Conservation (phyloP, 2,797 vertebrate species). For the Myotis daubentonii region DNA sequence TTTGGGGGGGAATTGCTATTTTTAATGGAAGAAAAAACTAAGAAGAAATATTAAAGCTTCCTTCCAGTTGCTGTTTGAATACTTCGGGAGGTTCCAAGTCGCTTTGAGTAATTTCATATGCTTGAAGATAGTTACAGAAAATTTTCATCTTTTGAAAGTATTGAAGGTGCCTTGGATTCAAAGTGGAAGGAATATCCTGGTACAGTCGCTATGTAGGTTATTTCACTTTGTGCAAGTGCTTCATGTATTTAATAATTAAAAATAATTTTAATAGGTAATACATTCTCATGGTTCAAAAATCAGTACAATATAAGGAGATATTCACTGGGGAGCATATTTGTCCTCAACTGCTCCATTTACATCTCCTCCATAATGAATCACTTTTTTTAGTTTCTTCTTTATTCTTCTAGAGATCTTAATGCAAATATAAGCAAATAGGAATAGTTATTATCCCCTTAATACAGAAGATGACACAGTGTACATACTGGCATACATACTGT, state of each 20-base stretch:
- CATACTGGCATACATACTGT: background rate
- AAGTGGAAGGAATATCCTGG: background rate
- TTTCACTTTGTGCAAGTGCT: background rate
- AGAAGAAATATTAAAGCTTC: background rate
- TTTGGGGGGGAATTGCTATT: constrained; percentile 10
- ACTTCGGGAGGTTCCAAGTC: background rate
- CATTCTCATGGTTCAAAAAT: background rate
- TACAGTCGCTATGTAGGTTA: background rate
- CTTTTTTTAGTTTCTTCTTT: constrained; percentile 49
- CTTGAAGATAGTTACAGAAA: constrained; percentile 8
- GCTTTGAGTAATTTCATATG: constrained; percentile 27
- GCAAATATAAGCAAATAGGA: constrained; percentile 25
- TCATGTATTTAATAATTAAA: constrained; percentile 45
- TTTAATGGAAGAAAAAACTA: constrained; percentile 37
- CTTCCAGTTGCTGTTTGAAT: background rate
- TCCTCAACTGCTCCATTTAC: background rate
- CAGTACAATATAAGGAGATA: background rate
- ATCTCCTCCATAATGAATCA: background rate
- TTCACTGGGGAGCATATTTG: background rate
- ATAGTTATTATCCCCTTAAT: constrained; percentile 18
- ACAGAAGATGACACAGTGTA: background rate
- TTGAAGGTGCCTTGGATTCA: constrained; percentile 1
- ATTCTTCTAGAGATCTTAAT: constrained; percentile 38
- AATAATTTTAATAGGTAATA: constrained; percentile 35
- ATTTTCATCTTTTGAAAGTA: background rate